These are phyloP conservation scores for Aleiodes leptofemur DNA, from an alignment of 2,888 invertebrate genomes.

Conservation along the genomic window DNA sequence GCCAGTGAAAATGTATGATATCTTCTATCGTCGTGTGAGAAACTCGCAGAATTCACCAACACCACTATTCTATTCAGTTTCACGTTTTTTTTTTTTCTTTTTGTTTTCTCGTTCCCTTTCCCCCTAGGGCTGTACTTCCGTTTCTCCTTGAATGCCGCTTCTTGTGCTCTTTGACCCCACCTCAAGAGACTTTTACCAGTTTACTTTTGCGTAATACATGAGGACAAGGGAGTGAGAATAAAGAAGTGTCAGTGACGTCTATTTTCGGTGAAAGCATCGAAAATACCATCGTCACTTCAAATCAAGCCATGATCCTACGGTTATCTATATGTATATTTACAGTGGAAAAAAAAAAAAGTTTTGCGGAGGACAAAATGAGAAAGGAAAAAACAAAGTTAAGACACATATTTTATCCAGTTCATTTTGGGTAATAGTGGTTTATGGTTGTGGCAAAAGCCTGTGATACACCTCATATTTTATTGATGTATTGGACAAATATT, in stretches of 20 bases:
- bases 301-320: conserved; percentile 21
- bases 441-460: not conserved
- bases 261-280: conserved; percentile 2
- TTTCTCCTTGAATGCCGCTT: not conserved
- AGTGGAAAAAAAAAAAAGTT: not conserved
- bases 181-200: conserved; percentile 11
- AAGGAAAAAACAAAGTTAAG: not conserved
- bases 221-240: conserved; percentile 23
- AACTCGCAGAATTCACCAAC: conserved; percentile 29
- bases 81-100: not conserved
- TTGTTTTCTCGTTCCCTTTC: not conserved
- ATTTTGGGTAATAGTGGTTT: conserved; percentile 17
- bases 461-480: conserved; percentile 11
- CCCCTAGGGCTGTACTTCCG: not conserved
- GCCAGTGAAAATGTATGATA: conserved; percentile 48
- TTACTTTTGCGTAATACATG: conserved; percentile 36
- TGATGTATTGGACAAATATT: too few relatives aligned
- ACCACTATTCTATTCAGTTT: conserved; percentile 4
- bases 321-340: conserved; percentile 21
- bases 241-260: conserved; percentile 25
- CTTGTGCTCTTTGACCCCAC: conserved; percentile 25
- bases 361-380: too few relatives aligned
- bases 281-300: conserved; percentile 22
- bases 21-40: conserved; percentile 34
- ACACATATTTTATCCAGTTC: not conserved